These are phyloP conservation scores for Ceramica pisi DNA, from an alignment of 2,888 invertebrate genomes.

Conservation along the genomic window DNA sequence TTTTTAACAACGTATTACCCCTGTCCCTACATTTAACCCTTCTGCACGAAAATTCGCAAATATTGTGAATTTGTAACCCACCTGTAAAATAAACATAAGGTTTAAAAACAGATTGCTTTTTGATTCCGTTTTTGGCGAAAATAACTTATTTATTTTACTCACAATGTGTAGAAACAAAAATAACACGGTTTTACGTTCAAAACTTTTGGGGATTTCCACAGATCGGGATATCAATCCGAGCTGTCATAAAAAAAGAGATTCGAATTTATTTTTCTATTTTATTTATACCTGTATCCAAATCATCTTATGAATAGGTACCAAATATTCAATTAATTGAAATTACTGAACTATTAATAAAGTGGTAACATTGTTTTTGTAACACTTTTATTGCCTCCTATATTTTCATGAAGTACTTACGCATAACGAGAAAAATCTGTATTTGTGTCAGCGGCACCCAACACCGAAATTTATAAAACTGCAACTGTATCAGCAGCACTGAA, in stretches of 20 bases:
- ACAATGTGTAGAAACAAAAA: slow-evolving; percentile 5
- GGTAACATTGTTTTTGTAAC: neutral
- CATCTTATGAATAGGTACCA: slow-evolving; percentile 1
- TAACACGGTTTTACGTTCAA: slow-evolving; percentile 15
- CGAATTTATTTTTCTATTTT: neutral
- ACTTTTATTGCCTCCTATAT: neutral
- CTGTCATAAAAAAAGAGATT: neutral
- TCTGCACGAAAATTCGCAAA: slow-evolving; percentile 37
- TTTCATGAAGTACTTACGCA: neutral
- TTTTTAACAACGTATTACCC: slow-evolving; percentile 22
- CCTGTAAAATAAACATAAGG: slow-evolving; percentile 41
- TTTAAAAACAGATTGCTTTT: slow-evolving; percentile 37
- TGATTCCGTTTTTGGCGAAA: slow-evolving; percentile 32
- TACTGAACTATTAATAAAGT: neutral
- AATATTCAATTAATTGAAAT: slow-evolving; percentile 2
- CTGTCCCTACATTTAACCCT: slow-evolving; percentile 24
- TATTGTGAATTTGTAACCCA: slow-evolving; percentile 11
- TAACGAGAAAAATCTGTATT: neutral
- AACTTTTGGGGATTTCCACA: slow-evolving; percentile 10
- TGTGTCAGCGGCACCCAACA: too few species aligned
- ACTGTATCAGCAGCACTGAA: too few species aligned
- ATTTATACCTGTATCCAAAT: neutral
- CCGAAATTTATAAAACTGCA: too few species aligned
- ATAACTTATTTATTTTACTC: slow-evolving; percentile 28
- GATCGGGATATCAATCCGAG: neutral